A percentile compares a stretch with the other conserved stretches of the same genome.
phyloP scores from a whole-genome alignment of 1,140 invertebrate genomes.

The Charaxes varanes region DNA sequence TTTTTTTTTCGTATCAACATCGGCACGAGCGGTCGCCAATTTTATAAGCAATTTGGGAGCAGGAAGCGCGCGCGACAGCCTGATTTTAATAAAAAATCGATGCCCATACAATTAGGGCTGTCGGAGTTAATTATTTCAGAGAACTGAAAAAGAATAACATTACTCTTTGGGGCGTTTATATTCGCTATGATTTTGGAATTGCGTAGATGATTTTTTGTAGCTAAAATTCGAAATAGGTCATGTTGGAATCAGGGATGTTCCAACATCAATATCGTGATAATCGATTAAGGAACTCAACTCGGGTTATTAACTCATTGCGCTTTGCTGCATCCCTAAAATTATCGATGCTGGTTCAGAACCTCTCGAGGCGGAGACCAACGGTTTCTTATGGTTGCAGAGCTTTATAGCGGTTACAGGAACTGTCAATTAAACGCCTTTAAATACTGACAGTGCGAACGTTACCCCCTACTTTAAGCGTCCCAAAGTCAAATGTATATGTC shows the following conservation, averaged over 20 bases:
- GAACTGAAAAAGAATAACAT: no score
- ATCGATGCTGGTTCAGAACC: conserved; percentile 50
- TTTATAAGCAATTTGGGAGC: conserved; percentile 64
- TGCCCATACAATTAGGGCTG: conserved; percentile 28
- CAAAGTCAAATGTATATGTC: no score
- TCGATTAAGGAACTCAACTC: no score
- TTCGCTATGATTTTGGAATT: no score
- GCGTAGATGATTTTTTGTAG: no score
- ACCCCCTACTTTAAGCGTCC: conserved; percentile 25
- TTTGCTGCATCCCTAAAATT: conserved; percentile 46
- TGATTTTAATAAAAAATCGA: conserved; percentile 71
- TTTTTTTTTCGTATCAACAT: conserved; percentile 46
- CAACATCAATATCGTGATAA: no score
- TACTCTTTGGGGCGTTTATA: no score
- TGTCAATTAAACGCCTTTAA: conserved; percentile 45
- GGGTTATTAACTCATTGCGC: no score
- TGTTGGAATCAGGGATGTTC: no score
- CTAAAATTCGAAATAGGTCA: no score
- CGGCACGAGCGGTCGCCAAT: conserved; percentile 64
- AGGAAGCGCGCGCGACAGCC: conserved; percentile 59
- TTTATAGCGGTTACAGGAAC: conserved; percentile 50
- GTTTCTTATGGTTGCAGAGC: conserved; percentile 40
- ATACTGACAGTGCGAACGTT: conserved; percentile 29
- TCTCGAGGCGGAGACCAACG: conserved; percentile 49
- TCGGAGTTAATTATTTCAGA: no score